Evolutionary conservation across 1,140 invertebrate species (phyloP).

Genomic region (Neotoxoptera formosana): DNA sequence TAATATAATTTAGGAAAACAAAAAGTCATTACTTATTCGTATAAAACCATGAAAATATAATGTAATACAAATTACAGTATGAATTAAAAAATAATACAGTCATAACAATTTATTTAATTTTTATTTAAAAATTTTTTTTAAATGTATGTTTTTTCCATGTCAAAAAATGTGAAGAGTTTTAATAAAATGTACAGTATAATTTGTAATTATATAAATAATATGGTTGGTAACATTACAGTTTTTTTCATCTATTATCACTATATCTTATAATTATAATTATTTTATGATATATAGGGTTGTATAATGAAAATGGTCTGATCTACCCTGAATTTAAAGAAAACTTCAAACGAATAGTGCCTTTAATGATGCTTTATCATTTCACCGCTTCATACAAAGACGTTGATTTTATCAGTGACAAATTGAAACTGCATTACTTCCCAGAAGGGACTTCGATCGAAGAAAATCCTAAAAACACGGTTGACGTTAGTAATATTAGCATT

Average conservation of each 20-base stretch:
- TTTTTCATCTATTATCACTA: too few relatives aligned
- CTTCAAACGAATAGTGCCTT: neutral
- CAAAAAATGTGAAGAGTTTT: neutral
- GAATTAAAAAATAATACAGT: neutral
- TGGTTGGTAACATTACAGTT: neutral
- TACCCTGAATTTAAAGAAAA: neutral
- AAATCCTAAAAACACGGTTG: neutral
- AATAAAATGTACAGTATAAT: neutral
- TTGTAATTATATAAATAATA: neutral
- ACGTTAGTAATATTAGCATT: neutral
- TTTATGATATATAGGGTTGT: neutral
- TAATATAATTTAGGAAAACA: too few relatives aligned
- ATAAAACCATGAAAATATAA: neutral
- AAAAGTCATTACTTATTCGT: neutral
- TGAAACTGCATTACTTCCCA: neutral
- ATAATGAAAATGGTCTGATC: neutral
- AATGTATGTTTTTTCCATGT: neutral
- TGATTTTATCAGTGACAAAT: neutral
- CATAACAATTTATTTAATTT: neutral
- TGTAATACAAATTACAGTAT: neutral
- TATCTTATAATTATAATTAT: too few relatives aligned
- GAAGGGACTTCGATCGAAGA: neutral
- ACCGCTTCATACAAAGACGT: constrained; percentile 21
- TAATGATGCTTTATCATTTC: neutral
- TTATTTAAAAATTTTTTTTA: neutral